Percentiles rank a stretch among this genome's conserved stretches.
phyloP scores from a whole-genome alignment of 2,797 vertebrate species.

The Danio kyathit region DNA sequence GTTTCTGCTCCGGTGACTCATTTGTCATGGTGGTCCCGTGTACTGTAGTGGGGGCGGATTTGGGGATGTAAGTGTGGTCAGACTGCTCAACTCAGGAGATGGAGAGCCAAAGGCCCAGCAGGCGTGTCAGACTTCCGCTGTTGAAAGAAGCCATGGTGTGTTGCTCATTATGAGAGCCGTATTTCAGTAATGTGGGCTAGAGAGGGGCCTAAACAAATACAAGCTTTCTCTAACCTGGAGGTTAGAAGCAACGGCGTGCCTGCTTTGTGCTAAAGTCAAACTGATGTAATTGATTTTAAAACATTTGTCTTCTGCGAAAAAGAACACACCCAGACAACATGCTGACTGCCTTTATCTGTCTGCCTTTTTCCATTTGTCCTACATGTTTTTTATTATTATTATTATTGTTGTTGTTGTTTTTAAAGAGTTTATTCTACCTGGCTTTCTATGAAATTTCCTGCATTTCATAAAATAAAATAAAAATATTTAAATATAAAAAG shows the following conservation, averaged over 20 bases:
- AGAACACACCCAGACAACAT: not conserved
- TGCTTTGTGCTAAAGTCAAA: constrained; percentile 27
- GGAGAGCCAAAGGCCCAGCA: constrained; percentile 27
- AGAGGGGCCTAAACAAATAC: constrained; percentile 59
- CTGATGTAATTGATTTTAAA: constrained; percentile 37
- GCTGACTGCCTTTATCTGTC: not conserved
- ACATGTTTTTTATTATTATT: too few relatives aligned
- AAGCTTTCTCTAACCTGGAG: constrained; percentile 23
- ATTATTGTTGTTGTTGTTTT: too few relatives aligned
- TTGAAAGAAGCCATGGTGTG: constrained; percentile 60
- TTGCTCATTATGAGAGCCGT: constrained; percentile 59
- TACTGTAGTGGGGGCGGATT: constrained; percentile 27
- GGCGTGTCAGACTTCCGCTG: constrained; percentile 54
- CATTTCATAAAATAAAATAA: too few relatives aligned
- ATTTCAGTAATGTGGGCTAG: constrained; percentile 44
- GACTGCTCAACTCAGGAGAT: constrained; percentile 37
- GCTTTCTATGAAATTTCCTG: too few relatives aligned
- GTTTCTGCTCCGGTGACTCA: constrained; percentile 72
- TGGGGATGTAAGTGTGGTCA: constrained; percentile 27
- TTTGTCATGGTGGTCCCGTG: constrained; percentile 81
- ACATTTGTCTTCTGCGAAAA: constrained; percentile 18
- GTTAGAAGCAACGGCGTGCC: constrained; percentile 16
- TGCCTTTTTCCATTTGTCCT: too few relatives aligned
- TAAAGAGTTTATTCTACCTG: too few relatives aligned
- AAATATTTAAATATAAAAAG: too few relatives aligned